Conservation (phyloP, 2,888 invertebrate genomes). For the Lepetodrilus schrolli region DNA sequence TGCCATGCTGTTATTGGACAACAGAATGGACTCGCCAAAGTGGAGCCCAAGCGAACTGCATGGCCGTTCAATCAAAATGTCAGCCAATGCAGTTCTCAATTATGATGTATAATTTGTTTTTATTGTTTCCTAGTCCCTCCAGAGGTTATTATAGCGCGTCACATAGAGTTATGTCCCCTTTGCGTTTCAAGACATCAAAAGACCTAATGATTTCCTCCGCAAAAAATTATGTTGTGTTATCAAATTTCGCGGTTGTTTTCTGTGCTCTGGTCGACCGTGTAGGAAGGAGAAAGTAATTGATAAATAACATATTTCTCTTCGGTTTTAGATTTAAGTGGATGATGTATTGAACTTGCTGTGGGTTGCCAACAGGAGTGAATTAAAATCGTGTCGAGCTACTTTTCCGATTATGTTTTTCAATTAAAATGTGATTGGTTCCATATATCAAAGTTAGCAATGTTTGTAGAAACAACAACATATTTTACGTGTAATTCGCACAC, state of each 20-base stretch:
- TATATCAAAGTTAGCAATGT: too few species aligned
- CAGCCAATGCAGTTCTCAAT: neutral
- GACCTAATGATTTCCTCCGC: neutral
- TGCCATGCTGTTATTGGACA: neutral
- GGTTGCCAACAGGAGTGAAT: too few species aligned
- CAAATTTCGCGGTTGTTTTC: constrained; percentile 15
- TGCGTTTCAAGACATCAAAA: neutral
- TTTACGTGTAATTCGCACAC: too few species aligned
- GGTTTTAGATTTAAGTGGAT: too few species aligned
- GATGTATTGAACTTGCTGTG: too few species aligned
- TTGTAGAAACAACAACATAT: too few species aligned
- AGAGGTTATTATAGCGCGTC: neutral
- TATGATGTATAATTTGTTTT: constrained; percentile 16
- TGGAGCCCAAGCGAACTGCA: neutral
- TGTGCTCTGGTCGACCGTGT: neutral
- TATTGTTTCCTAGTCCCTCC: neutral
- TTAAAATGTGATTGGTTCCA: too few species aligned
- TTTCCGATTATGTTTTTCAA: too few species aligned
- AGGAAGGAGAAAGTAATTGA: too few species aligned
- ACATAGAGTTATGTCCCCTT: neutral
- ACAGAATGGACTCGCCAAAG: neutral
- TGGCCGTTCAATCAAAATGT: neutral
- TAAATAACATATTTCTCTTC: too few species aligned
- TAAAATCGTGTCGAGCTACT: too few species aligned
- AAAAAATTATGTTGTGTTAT: constrained; percentile 21